A percentile compares a stretch with the other conserved stretches of the same genome.
These are phyloP conservation scores for Lordiphosa andalusiaca DNA, from an alignment of 2,888 invertebrate genomes.

Conservation along the genomic window DNA sequence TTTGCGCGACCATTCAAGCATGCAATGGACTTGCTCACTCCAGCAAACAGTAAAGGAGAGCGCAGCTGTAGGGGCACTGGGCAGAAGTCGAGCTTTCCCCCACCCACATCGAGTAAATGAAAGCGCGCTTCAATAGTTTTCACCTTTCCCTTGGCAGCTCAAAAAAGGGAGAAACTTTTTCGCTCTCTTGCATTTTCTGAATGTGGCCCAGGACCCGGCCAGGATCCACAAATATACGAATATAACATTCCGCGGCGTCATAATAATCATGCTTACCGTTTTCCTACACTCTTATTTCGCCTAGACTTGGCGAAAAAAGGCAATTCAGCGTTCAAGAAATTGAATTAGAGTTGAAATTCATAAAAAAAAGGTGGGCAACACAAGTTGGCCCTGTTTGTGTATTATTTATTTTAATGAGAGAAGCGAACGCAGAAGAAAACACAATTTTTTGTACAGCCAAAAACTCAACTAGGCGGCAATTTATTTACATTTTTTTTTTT, in stretches of 20 bases:
- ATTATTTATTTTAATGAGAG: constrained; percentile 62
- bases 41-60: constrained; percentile 30
- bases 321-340: constrained; percentile 64
- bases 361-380: constrained; percentile 16
- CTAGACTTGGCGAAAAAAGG: constrained; percentile 39
- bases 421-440: constrained; percentile 21
- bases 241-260: constrained; percentile 35
- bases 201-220: constrained; percentile 5
- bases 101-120: constrained; percentile 40
- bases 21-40: constrained; percentile 72
- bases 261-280: constrained; percentile 61
- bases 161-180: constrained; percentile 6
- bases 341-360: constrained; percentile 57
- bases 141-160: constrained; percentile 1
- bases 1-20: constrained; percentile 75
- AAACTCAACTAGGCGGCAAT: constrained; percentile 34
- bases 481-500: constrained; percentile 10
- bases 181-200: constrained; percentile 4
- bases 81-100: background rate
- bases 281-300: constrained; percentile 40
- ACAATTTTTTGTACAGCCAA: background rate
- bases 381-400: constrained; percentile 39
- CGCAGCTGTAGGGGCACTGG: constrained; percentile 5
- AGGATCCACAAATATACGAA: background rate
- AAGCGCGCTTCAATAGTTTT: constrained; percentile 68